Conservation (phyloP, 1,140 invertebrate species). For the Drosophila prosaltans region DNA sequence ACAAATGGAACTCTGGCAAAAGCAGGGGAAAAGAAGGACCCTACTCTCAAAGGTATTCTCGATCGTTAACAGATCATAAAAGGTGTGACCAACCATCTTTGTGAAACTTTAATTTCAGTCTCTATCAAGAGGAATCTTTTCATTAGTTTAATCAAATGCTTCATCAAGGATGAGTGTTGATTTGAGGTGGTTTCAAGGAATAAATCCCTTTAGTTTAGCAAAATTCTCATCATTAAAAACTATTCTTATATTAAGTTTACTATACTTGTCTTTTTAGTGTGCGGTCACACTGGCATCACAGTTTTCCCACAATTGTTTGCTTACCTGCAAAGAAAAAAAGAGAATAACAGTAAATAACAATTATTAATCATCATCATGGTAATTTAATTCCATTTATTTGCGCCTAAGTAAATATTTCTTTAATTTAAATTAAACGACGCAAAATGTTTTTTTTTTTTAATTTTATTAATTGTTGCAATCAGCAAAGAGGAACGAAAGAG, state of each 20-base stretch:
- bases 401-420: constrained; percentile 42
- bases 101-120: too few species aligned
- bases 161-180: too few species aligned
- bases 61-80: too few species aligned
- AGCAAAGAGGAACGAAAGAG: background rate
- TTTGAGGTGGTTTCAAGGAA: too few species aligned
- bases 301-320: constrained; percentile 9
- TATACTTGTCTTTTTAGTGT: background rate
- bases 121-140: too few species aligned
- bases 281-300: background rate
- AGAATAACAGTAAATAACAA: constrained; percentile 53
- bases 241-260: background rate
- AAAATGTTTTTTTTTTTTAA: constrained; percentile 21
- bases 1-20: too few species aligned
- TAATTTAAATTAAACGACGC: constrained; percentile 40
- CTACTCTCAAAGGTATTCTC: too few species aligned
- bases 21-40: too few species aligned
- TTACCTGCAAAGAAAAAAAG: constrained; percentile 70
- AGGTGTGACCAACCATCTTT: too few species aligned
- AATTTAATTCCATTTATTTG: constrained; percentile 54
- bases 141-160: too few species aligned
- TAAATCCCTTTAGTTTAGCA: too few species aligned
- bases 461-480: constrained; percentile 58
- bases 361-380: constrained; percentile 54
- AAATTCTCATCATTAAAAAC: too few species aligned